A percentile compares a stretch with the other conserved stretches of the same genome.
Conservation (phyloP, 2,113 vertebrate genomes). For the Rattus norvegicus region GRCr8 NC_086019.1:226027001-226027500, state of each 20-base stretch:
- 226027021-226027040: neutral
- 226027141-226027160: neutral
- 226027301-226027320: slow-evolving; percentile 17
- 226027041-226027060: slow-evolving; percentile 44
- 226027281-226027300: neutral
- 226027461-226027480: neutral
- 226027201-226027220: neutral
- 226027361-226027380: neutral
- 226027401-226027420: neutral
- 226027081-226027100: slow-evolving; percentile 49
- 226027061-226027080: slow-evolving; percentile 51
- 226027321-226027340: slow-evolving; percentile 16
- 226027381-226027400: slow-evolving; percentile 23
- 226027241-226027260: slow-evolving; percentile 29
- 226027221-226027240: slow-evolving; percentile 13
- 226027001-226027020: slow-evolving; percentile 5
- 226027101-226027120: slow-evolving; percentile 10
- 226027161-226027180: neutral
- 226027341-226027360: slow-evolving; percentile 1
- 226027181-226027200: neutral
- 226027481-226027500: neutral
- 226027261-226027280: slow-evolving; percentile 44
- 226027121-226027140: slow-evolving; percentile 23
- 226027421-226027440: neutral
- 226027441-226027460: no score